Percentiles rank a stretch among this genome's conserved stretches.
Conservation (phyloP, 2,113 vertebrate genomes). For the Ceuthmochares aereus region DNA sequence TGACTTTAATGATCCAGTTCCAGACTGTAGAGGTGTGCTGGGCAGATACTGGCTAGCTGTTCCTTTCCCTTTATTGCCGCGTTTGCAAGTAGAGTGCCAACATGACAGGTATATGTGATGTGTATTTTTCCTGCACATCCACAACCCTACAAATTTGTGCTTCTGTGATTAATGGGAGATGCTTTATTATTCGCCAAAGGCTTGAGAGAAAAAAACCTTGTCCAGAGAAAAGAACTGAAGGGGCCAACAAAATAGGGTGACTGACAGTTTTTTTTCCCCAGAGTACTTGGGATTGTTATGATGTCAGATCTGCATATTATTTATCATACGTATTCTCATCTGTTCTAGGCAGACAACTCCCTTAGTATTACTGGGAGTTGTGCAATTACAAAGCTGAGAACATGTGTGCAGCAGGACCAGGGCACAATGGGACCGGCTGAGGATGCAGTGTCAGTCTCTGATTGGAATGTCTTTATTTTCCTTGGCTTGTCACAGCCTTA, state of each 20-base stretch:
- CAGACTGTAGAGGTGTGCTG: background rate
- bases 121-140: background rate
- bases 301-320: conserved; percentile 27
- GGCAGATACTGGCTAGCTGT: background rate
- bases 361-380: conserved; percentile 7
- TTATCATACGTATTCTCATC: conserved; percentile 4
- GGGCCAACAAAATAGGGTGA: conserved; percentile 37
- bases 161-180: conserved; percentile 11
- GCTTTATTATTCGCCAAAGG: background rate
- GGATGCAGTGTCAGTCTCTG: conserved; percentile 64
- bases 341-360: conserved; percentile 15
- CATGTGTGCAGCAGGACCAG: conserved; percentile 50
- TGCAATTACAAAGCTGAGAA: conserved; percentile 39
- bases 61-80: background rate
- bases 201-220: conserved; percentile 22
- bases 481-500: conserved; percentile 62
- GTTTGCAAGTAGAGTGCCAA: background rate
- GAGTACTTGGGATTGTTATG: conserved; percentile 5
- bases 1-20: background rate
- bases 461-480: conserved; percentile 79
- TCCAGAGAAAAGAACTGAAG: conserved; percentile 5
- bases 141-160: background rate
- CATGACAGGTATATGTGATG: background rate
- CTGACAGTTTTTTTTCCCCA: conserved; percentile 34
- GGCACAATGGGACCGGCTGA: conserved; percentile 34